Evolutionary conservation across 2,113 vertebrate species (phyloP), one percentile per base, ranked within the genome.

Genomic region (Grammomys surdaster): DNA sequence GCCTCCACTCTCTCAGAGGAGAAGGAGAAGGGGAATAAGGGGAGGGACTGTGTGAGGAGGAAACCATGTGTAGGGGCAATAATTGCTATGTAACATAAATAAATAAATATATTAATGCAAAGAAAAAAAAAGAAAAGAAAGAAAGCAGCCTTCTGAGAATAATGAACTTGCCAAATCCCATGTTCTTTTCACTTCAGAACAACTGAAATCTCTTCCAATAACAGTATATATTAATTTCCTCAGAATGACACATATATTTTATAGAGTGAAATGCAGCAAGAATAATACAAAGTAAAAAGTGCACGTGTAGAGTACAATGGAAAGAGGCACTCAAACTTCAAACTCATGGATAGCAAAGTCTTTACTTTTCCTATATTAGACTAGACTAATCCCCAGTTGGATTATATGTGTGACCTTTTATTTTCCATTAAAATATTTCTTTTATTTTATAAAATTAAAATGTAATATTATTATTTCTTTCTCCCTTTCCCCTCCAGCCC

Each of bases 201-300:
- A 87, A 20, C 46, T 43, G 51, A 95, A 86, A 76, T 81, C 20
- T n/a, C 75, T 75, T 76, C 28, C 46, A 28, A 43, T 92, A 86
- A 54, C 86, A 10, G 13, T 58, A 67, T 36, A 36, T 60, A 77
- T 93, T 72, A 40, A 11, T 69, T 81, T 89, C 8, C 16, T 93
- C 11, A 90, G 69, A 73, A 65, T 14, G 75, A 88, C 36, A 56
- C 43, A 72, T 48, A 89, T 93, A 85, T 89, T 84, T 94, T 89
- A 76, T 67, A 82, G 36, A 69, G 48, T 86, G 2, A 26, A 88
- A 19, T n/a, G 31, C 16, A 90, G 28, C 17, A 76, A 33, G 40
- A 67, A 88, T 22, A 54, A 81, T 54, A 70, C n/a, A 51, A 94
- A 69, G 60, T 89, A 43, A 80, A 87, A 77, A 24, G 43, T 58